Conservation (phyloP, 1,140 invertebrate species). For the Plutomurus gul region DNA sequence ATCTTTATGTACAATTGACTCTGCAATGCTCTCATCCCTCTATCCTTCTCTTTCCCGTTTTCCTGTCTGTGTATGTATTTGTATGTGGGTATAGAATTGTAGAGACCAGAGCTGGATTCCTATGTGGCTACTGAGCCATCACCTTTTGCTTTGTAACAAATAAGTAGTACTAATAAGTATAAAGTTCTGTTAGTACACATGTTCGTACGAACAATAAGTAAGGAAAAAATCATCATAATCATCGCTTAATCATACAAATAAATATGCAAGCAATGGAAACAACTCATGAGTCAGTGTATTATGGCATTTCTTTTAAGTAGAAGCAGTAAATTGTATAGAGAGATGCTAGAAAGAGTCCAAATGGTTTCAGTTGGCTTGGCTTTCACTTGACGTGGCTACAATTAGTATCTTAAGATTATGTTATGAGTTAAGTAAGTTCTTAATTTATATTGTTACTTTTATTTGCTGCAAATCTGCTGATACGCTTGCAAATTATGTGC, state of each 20-base stretch:
- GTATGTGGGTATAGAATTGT: no score
- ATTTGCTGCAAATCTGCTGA: neutral
- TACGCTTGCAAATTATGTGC: no score
- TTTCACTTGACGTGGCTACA: slow-evolving; percentile 1
- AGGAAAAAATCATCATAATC: neutral
- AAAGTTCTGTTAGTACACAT: no score
- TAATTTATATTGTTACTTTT: neutral
- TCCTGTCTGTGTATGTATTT: no score
- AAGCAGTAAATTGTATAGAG: slow-evolving; percentile 13
- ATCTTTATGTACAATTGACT: no score
- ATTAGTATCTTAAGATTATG: neutral
- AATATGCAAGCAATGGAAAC: neutral
- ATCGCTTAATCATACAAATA: slow-evolving; percentile 10
- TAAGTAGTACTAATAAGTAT: no score
- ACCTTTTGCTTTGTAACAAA: no score
- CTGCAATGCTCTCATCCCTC: no score
- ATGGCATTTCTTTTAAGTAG: neutral
- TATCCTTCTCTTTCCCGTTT: no score
- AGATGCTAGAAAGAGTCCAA: neutral
- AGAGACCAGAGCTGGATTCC: no score
- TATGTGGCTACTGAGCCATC: no score
- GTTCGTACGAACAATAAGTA: no score
- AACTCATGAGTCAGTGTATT: neutral
- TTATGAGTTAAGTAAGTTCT: neutral
- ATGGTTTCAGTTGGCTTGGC: neutral